Conservation (phyloP, 2,797 vertebrate species). For the Lophotriccus pileatus region DNA sequence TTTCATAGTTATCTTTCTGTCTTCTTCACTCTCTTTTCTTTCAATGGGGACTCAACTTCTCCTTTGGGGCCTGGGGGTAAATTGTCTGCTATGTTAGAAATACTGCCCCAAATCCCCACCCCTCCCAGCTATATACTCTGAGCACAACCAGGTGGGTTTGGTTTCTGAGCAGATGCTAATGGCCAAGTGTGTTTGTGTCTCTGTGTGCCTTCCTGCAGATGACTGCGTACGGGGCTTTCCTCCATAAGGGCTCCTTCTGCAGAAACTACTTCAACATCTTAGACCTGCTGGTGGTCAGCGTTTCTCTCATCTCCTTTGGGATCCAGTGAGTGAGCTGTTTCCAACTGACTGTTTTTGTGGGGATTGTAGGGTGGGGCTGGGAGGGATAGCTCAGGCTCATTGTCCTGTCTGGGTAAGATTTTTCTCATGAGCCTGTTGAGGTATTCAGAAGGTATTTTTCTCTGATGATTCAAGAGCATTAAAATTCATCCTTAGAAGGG, state of each 20-base stretch:
- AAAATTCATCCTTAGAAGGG: neutral
- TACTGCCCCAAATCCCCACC: neutral
- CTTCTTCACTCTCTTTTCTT: slow-evolving; percentile 13
- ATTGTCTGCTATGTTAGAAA: neutral
- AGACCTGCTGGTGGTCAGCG: slow-evolving; percentile 97
- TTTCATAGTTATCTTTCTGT: neutral
- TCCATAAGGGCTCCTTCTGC: slow-evolving; percentile 98
- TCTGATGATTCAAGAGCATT: neutral
- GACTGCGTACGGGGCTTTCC: slow-evolving; percentile 97
- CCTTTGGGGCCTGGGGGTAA: slow-evolving; percentile 19
- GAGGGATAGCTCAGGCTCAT: neutral
- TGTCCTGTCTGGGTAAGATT: neutral
- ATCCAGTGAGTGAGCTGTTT: slow-evolving; percentile 90
- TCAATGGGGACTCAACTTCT: slow-evolving; percentile 14
- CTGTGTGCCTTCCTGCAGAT: slow-evolving; percentile 81
- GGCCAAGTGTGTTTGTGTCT: slow-evolving; percentile 35
- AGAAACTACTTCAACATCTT: slow-evolving; percentile 99
- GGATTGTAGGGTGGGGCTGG: neutral
- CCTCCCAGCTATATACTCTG: neutral
- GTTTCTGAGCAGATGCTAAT: neutral
- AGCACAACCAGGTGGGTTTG: neutral
- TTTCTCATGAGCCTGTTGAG: neutral
- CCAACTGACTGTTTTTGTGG: neutral
- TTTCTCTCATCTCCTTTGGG: slow-evolving; percentile 98
- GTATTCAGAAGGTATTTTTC: neutral